Evolutionary conservation across 1,140 invertebrate species (phyloP), one percentile per base, ranked within the genome.

Genomic region (Physella acuta): DNA sequence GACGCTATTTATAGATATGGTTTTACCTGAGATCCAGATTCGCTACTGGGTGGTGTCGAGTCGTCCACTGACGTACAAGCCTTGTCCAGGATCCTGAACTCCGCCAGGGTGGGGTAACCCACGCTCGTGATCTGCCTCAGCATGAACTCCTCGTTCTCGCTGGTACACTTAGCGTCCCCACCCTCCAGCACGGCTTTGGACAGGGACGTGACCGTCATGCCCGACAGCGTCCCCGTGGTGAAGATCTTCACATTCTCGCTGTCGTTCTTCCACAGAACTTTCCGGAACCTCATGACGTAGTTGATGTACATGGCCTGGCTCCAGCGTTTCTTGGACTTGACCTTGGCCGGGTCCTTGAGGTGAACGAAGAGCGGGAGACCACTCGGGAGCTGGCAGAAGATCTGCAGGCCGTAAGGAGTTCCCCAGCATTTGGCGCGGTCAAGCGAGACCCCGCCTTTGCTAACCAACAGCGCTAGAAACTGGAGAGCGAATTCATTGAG

Each of bases 291-390:
- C 66, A 80, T 71, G 28, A 80, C 72, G 61, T 80, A 80, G 33
- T 76, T 76, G 49, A 80, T 76, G 58, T 80, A 80, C 77, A 80
- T 78, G 11, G 74, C 74, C 67, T 81, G 79, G 69, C 78, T 79
- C 79, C 79, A 81, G 44, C 79, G 44, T 44, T 81, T 81, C 55
- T 81, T 81, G 0, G 76, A 61, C 67, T 81, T 81, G 0, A 81
- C 78, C 61, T 78, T 78, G 4, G 37, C 51, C 1, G 70, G 68
- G 51, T 81, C 79, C 66, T 81, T 81, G 0, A 81, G 58, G 52
- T 80, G 79, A 33, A 80, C 63, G 64, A 78, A 77, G 0, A 80
- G 26, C 16, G 77, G 76, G 71, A 79, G 73, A 4, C 75, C 76
- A 16, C 64, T 61, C 2, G 67, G 64, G 28, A 78, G 58, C 5